These are phyloP conservation scores for Nomada lathburiana DNA, from an alignment of 2,888 invertebrate species.

Conservation along the genomic window DNA sequence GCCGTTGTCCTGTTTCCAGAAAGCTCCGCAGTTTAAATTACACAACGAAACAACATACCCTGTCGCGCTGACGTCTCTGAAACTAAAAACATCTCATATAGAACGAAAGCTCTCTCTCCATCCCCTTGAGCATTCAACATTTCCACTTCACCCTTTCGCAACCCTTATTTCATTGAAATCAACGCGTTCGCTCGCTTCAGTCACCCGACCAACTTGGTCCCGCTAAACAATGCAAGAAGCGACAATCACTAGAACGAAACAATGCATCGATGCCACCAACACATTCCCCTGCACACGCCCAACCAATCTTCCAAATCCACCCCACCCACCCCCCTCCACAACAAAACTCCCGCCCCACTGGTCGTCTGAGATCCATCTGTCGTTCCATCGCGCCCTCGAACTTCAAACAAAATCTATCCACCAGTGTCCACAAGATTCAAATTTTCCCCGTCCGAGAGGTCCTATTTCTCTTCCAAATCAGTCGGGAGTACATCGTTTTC, in stretches of 20 bases:
- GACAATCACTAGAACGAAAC: constrained; percentile 26
- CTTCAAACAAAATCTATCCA: not conserved
- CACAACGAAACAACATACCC: not conserved
- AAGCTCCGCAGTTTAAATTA: too few relatives aligned
- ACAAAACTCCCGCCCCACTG: not conserved
- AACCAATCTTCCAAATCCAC: not conserved
- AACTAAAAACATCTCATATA: too few relatives aligned
- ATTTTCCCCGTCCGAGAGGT: not conserved
- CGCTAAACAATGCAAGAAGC: not conserved
- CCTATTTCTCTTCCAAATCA: constrained; percentile 3
- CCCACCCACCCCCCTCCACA: not conserved
- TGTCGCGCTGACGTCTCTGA: not conserved
- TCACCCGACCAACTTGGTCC: not conserved
- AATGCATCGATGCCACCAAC: constrained; percentile 41
- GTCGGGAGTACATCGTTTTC: constrained; percentile 63
- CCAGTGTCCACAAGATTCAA: not conserved
- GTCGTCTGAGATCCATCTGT: not conserved
- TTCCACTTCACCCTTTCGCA: not conserved
- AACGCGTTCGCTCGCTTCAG: too few relatives aligned
- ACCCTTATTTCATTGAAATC: not conserved
- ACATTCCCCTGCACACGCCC: not conserved
- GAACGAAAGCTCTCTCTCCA: not conserved
- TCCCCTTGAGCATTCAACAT: not conserved
- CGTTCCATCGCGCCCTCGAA: not conserved
- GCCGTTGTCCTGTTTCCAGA: too few relatives aligned